Evolutionary conservation across 2,888 invertebrate genomes (phyloP).

Genomic region (Molorchus minor): DNA sequence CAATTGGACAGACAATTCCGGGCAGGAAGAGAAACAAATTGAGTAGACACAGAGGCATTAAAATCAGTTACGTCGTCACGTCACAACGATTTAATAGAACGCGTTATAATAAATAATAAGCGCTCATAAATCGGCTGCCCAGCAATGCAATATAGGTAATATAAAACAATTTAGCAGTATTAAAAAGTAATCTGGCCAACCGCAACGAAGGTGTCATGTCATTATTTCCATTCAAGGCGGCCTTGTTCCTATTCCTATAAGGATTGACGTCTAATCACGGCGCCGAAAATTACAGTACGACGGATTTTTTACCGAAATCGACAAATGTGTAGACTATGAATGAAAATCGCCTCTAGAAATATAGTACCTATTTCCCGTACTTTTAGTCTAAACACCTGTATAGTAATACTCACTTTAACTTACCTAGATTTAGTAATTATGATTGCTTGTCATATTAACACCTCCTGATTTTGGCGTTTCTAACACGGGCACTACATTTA

Average conservation of each 20-base stretch:
- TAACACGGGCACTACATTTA: conserved; percentile 10
- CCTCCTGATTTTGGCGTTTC: conserved; percentile 17
- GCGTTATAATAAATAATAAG: neutral
- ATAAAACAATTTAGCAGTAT: conserved; percentile 31
- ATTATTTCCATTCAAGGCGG: conserved; percentile 32
- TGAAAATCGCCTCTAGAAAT: conserved; percentile 19
- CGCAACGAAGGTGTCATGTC: conserved; percentile 40
- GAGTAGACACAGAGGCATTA: neutral
- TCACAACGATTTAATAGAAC: neutral
- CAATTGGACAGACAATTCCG: conserved; percentile 11
- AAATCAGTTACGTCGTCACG: neutral
- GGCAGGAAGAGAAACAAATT: neutral
- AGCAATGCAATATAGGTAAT: conserved; percentile 31
- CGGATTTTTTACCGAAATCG: conserved; percentile 11
- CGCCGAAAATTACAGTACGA: conserved; percentile 21
- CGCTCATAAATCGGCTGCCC: conserved; percentile 31
- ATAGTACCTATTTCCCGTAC: too few species aligned
- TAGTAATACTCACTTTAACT: conserved; percentile 42
- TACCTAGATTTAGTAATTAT: conserved; percentile 44
- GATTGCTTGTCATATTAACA: conserved; percentile 27
- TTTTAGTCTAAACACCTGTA: conserved; percentile 29
- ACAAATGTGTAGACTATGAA: conserved; percentile 13
- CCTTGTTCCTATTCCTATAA: conserved; percentile 40
- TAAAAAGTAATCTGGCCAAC: conserved; percentile 33
- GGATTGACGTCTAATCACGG: conserved; percentile 7